phyloP scores from a whole-genome alignment of 1,140 invertebrate genomes.

The Thaumetopoea pityocampa region DNA sequence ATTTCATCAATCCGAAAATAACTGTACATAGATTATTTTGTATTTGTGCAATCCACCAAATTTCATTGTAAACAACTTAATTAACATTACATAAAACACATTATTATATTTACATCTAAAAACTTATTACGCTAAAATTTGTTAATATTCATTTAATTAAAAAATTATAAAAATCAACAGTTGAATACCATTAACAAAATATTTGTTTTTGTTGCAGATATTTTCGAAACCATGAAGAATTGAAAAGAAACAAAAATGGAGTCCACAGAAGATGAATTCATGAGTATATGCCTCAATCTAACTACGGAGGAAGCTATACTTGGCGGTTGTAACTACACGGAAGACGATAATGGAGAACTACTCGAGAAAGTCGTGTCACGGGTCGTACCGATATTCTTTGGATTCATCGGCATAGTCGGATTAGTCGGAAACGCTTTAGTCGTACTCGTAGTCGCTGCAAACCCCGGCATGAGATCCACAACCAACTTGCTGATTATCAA shows the following conservation, averaged over 20 bases:
- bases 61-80: too few relatives aligned
- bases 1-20: too few relatives aligned
- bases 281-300: conserved; percentile 61
- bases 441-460: conserved; percentile 89
- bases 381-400: conserved; percentile 91
- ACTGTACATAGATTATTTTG: too few relatives aligned
- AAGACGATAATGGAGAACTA: conserved; percentile 67
- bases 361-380: conserved; percentile 80
- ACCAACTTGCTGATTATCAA: conserved; percentile 95
- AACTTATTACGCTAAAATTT: not conserved
- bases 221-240: conserved; percentile 12
- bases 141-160: too few relatives aligned
- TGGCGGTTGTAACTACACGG: conserved; percentile 54
- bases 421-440: conserved; percentile 92
- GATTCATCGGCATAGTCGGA: conserved; percentile 90
- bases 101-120: too few relatives aligned
- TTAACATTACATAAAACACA: too few relatives aligned
- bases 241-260: conserved; percentile 39
- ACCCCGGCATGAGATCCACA: conserved; percentile 94
- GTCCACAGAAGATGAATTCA: conserved; percentile 63
- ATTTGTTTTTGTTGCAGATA: conserved; percentile 44
- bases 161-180: too few relatives aligned
- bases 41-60: too few relatives aligned
- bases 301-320: conserved; percentile 52
- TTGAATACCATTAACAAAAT: not conserved